A percentile compares a stretch with the other conserved stretches of the same genome.
Conservation (phyloP, 2,797 vertebrate species). For the Prionace glauca region DNA sequence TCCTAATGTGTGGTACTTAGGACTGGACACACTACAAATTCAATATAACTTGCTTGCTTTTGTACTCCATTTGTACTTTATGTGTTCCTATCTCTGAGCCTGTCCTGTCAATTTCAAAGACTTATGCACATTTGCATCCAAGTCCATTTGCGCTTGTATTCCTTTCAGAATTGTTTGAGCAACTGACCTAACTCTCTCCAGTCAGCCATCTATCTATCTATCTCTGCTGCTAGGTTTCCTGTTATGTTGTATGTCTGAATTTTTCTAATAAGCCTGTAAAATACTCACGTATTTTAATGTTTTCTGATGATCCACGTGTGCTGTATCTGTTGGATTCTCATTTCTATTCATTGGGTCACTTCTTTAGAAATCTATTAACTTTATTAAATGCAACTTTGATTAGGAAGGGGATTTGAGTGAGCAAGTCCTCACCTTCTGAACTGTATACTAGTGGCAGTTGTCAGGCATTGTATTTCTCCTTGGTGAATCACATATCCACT, state of each 20-base stretch:
- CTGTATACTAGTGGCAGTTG: neutral
- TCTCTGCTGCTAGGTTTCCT: neutral
- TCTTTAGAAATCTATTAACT: neutral
- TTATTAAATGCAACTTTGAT: neutral
- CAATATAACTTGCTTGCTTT: neutral
- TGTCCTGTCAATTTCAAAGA: neutral
- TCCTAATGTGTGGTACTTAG: no score
- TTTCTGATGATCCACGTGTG: neutral
- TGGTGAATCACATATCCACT: neutral
- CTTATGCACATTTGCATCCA: neutral
- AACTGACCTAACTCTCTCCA: neutral
- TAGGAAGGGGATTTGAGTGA: neutral
- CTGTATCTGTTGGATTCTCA: neutral
- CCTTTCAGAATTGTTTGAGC: neutral
- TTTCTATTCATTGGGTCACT: neutral
- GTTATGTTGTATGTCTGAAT: no score
- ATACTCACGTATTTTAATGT: neutral
- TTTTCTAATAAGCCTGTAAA: neutral
- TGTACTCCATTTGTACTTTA: neutral
- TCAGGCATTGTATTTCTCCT: neutral
- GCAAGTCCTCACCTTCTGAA: no score
- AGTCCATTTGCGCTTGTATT: neutral
- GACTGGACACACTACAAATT: neutral
- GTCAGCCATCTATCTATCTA: neutral
- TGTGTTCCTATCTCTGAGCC: neutral